Base-by-base conservation (phyloP, 2,888 invertebrate genomes). In the Plagodis dolabraria region DNA sequence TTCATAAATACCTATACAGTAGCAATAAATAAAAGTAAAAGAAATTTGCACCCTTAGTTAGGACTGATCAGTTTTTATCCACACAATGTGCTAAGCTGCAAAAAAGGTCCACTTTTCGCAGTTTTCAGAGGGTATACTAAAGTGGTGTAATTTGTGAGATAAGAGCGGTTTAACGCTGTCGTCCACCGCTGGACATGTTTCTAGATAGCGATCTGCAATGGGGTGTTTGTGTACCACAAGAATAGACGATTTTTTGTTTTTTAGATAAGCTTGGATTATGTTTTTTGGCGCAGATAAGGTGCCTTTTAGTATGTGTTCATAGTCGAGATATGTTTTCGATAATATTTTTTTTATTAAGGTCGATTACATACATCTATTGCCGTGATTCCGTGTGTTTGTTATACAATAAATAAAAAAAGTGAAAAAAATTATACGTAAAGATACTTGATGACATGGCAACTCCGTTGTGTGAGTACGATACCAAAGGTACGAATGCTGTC, bases 131-230 rank as follows among this genome's bases (percentile, higher is more conserved):
- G 77, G 80, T 82, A 79, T 75, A 77, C 81, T 85, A 86, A 86
- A 89, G 83, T 77, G 81, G 84, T 83, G 89, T 89, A 85, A 89
- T 91, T 89, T 86, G 83, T 66, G 71, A 79, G 89, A 91, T 91
- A 91, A 91, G 85, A 77, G 76, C 71, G 79, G 84, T 82, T 83
- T 80, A 78, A 72, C 72, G 72, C 71, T 70, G 10, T 8, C 43
- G 72, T 69, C 71, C 74, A 77, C 73, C 74, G 79, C 74, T 65
- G 63, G 57, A 57, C 64, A 49, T 53, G 22, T 4, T 22, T 22
- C 22, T 22, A 53, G 89, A 90, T 89, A 85, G 67, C 47, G 74
- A 90, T 90, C 89, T 75, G 68, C 75, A 50, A 76, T 78, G 38
- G 74, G 73, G 70, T 70, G 80, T 80, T 68, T 4, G 74, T 61